A percentile compares a stretch with the other conserved stretches of the same genome.
Conservation (phyloP, 1,140 invertebrate species). For the Plodia interpunctella region DNA sequence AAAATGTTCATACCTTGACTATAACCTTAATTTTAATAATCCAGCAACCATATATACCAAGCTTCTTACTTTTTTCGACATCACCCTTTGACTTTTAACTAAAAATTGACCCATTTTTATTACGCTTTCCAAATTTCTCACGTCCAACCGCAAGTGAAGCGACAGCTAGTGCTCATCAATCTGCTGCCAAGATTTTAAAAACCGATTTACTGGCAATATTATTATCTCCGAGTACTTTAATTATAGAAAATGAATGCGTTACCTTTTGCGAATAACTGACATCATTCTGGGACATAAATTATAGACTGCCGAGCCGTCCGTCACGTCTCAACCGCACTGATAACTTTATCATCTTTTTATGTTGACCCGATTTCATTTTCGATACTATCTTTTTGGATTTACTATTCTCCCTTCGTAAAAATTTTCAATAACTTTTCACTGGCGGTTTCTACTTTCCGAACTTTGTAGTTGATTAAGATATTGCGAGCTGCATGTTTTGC, state of each 20-base stretch:
- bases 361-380: not conserved
- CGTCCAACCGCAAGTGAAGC: not conserved
- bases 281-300: constrained; percentile 22
- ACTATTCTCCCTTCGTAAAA: not conserved
- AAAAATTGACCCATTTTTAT: not conserved
- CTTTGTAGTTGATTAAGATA: too few species aligned
- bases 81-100: too few species aligned
- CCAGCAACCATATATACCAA: too few species aligned
- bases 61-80: too few species aligned
- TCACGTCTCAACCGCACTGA: constrained; percentile 19
- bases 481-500: too few species aligned
- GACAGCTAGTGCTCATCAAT: not conserved
- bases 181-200: constrained; percentile 2
- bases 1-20: too few species aligned
- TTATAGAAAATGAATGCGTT: constrained; percentile 24
- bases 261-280: constrained; percentile 24
- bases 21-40: too few species aligned
- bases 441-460: too few species aligned
- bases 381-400: not conserved
- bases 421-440: too few species aligned
- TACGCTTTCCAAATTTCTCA: not conserved
- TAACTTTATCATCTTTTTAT: constrained; percentile 9
- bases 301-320: constrained; percentile 15
- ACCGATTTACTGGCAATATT: constrained; percentile 8
- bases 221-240: constrained; percentile 21